Conservation (phyloP, 2,113 vertebrate genomes). For the Ranitomeya imitator region DNA sequence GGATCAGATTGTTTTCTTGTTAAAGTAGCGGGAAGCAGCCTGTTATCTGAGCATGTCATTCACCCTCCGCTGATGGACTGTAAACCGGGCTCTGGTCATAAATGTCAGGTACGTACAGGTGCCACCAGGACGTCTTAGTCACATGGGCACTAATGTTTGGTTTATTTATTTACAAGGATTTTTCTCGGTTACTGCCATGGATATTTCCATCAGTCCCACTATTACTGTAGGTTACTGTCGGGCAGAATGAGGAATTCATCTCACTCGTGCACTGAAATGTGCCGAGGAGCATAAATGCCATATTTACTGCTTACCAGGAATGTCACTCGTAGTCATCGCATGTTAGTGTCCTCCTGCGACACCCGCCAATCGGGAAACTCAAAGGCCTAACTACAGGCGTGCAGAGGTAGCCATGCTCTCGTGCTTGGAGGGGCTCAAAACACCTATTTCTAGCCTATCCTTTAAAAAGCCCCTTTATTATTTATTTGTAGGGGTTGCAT, state of each 20-base stretch:
- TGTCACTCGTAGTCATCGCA: not conserved
- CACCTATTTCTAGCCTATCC: too few relatives aligned
- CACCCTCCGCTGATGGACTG: slow-evolving; percentile 39
- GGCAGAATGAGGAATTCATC: slow-evolving; percentile 38
- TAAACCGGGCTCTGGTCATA: slow-evolving; percentile 52
- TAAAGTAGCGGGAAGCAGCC: slow-evolving; percentile 3
- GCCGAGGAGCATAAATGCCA: not conserved
- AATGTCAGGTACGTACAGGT: slow-evolving; percentile 56
- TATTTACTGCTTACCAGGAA: not conserved
- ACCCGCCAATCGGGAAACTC: too few relatives aligned
- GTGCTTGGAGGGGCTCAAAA: too few relatives aligned
- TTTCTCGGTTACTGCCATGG: not conserved
- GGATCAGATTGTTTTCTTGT: not conserved
- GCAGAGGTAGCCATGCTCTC: too few relatives aligned
- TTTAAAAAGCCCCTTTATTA: too few relatives aligned
- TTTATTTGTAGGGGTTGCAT: too few relatives aligned
- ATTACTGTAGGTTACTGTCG: slow-evolving; percentile 53
- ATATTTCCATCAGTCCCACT: not conserved
- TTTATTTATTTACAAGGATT: slow-evolving; percentile 51
- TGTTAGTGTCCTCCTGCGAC: not conserved
- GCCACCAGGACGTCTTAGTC: slow-evolving; percentile 31
- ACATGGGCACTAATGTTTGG: slow-evolving; percentile 13
- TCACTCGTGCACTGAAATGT: not conserved
- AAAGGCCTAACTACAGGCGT: too few relatives aligned
- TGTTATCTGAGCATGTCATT: slow-evolving; percentile 58